A percentile compares a stretch with the other conserved stretches of the same genome.
phyloP scores from a whole-genome alignment of 2,113 vertebrate genomes.

The Pantherophis guttatus region DNA sequence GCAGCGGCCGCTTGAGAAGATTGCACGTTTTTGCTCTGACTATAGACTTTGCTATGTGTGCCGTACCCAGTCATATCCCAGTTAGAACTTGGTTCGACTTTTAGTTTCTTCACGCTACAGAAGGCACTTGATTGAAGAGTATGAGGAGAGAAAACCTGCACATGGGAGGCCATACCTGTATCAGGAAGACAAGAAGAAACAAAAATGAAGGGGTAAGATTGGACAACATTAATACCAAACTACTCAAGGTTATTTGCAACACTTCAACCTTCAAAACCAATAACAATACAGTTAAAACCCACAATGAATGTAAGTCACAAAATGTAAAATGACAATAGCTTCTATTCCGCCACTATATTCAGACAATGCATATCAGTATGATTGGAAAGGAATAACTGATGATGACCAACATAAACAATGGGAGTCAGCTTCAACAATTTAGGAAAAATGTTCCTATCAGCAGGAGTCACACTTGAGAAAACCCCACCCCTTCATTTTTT shows the following conservation, averaged over 20 bases:
- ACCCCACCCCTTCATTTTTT: background rate
- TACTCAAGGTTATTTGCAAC: background rate
- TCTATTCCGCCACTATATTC: background rate
- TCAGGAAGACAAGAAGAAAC: slow-evolving; percentile 50
- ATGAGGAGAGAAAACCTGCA: slow-evolving; percentile 97
- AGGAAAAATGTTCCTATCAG: background rate
- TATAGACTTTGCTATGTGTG: slow-evolving; percentile 94
- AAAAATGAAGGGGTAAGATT: background rate
- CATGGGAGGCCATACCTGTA: slow-evolving; percentile 98
- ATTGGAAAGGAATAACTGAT: background rate
- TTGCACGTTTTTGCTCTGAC: slow-evolving; percentile 89
- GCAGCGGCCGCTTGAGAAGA: slow-evolving; percentile 84
- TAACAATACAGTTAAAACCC: background rate
- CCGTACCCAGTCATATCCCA: slow-evolving; percentile 99
- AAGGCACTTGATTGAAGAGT: slow-evolving; percentile 99
- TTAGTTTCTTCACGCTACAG: slow-evolving; percentile 99
- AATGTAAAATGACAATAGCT: background rate
- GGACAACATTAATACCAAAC: background rate
- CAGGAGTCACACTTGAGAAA: background rate
- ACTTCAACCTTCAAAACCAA: background rate
- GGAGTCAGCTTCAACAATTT: background rate
- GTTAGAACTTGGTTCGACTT: slow-evolving; percentile 94
- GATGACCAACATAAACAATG: background rate
- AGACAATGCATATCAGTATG: background rate
- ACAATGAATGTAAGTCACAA: background rate